Conservation (phyloP, 2,888 invertebrate genomes). For the Troides aeacus region DNA sequence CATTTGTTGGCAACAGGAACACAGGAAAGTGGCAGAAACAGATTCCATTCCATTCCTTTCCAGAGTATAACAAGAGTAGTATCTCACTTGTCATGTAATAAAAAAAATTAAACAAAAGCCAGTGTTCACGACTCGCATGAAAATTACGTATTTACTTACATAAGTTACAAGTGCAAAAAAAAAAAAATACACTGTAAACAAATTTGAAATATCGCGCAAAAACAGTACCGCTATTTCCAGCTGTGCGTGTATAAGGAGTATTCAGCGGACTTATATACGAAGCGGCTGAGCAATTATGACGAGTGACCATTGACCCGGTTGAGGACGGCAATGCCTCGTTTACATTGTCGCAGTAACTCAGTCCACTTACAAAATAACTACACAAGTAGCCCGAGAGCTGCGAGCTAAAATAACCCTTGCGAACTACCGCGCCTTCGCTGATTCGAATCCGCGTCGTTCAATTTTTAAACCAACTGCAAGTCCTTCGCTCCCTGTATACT, state of each 20-base stretch:
- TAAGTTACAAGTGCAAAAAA: slow-evolving; percentile 5
- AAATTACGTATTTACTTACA: slow-evolving; percentile 11
- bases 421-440: too few species aligned
- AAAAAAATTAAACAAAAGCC: slow-evolving; percentile 6
- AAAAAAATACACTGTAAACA: background rate
- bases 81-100: background rate
- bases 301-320: slow-evolving; percentile 45
- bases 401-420: slow-evolving; percentile 6
- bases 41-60: too few species aligned
- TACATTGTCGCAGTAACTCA: slow-evolving; percentile 22
- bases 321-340: slow-evolving; percentile 34
- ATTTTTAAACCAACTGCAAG: background rate
- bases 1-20: too few species aligned
- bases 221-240: slow-evolving; percentile 15
- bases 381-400: slow-evolving; percentile 13
- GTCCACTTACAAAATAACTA: slow-evolving; percentile 29
- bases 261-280: slow-evolving; percentile 31
- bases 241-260: slow-evolving; percentile 30
- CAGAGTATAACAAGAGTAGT: too few species aligned
- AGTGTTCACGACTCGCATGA: background rate
- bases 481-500: background rate
- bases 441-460: too few species aligned
- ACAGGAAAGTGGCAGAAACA: too few species aligned
- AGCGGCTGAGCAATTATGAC: slow-evolving; percentile 43
- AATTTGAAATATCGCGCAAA: slow-evolving; percentile 5